These are phyloP conservation scores for Pseudanteris insignis DNA, from an alignment of 2,888 invertebrate species.

Conservation along the genomic window DNA sequence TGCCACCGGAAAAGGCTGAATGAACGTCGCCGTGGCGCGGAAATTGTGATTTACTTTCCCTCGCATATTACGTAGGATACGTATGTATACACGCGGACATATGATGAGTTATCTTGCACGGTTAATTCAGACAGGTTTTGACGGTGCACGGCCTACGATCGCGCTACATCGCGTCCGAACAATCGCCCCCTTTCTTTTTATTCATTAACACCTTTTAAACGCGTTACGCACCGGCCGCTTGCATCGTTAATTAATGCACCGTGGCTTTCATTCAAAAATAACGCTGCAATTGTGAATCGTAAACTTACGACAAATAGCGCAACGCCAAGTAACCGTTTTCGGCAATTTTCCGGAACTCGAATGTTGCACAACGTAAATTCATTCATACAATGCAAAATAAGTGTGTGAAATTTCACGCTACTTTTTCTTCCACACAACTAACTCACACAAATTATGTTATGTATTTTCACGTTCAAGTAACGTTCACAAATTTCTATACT, in stretches of 20 bases:
- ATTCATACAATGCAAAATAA: too few species aligned
- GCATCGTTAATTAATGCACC: constrained; percentile 25
- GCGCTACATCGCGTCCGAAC: constrained; percentile 18
- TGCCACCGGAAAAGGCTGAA: constrained; percentile 53
- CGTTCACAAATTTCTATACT: too few species aligned
- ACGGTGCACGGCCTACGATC: constrained; percentile 26
- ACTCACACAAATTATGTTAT: too few species aligned
- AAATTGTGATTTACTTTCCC: constrained; percentile 64
- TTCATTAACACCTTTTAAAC: constrained; percentile 25
- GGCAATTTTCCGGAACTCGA: too few species aligned
- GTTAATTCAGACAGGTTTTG: constrained; percentile 29
- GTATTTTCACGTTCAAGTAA: too few species aligned
- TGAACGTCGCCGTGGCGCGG: constrained; percentile 53
- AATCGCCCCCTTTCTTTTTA: constrained; percentile 28
- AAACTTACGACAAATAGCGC: background rate
- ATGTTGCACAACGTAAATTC: too few species aligned
- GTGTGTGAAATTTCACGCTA: too few species aligned
- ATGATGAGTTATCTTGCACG: constrained; percentile 25
- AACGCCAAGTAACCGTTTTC: background rate
- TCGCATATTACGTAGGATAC: constrained; percentile 51
- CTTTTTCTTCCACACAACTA: too few species aligned
- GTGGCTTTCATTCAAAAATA: constrained; percentile 21
- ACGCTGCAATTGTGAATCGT: background rate
- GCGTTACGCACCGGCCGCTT: constrained; percentile 18
- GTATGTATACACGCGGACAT: background rate